Evolutionary conservation across 1,140 invertebrate genomes (phyloP).

Genomic region (Zaprionus ornatus): DNA sequence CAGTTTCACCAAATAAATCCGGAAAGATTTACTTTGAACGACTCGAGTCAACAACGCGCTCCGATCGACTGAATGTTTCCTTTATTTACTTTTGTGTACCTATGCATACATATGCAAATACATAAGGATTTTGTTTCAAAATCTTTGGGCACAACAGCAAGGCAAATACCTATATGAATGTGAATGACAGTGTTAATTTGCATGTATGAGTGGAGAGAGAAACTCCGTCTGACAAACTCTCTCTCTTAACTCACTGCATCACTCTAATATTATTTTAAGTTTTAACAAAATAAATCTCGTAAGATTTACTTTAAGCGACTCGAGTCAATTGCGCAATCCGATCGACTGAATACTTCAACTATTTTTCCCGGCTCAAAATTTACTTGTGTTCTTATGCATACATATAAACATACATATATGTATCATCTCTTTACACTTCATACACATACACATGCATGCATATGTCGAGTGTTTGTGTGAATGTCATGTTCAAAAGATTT

Average conservation of each 20-base stretch:
- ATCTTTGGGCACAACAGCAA: not conserved
- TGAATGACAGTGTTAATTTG: not conserved
- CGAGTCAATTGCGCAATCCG: not conserved
- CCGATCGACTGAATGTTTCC: not conserved
- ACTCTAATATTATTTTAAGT: not conserved
- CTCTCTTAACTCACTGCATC: no score
- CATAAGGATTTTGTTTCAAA: not conserved
- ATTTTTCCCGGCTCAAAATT: not conserved
- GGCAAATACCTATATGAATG: not conserved
- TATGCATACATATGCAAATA: not conserved
- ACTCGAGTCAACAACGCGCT: not conserved
- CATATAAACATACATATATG: not conserved
- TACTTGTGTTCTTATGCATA: not conserved
- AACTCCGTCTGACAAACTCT: not conserved
- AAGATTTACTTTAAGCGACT: not conserved
- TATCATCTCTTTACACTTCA: not conserved
- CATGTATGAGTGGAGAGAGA: not conserved
- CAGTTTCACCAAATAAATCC: not conserved
- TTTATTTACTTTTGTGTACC: not conserved
- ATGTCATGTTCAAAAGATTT: not conserved
- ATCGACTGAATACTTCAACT: not conserved
- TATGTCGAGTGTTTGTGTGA: not conserved
- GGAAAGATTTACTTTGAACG: not conserved
- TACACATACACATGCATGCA: not conserved
- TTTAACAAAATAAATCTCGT: not conserved